Evolutionary conservation across 2,113 vertebrate species (phyloP), one percentile per base, ranked within the genome.

Genomic region (Donacobius atricapilla): DNA sequence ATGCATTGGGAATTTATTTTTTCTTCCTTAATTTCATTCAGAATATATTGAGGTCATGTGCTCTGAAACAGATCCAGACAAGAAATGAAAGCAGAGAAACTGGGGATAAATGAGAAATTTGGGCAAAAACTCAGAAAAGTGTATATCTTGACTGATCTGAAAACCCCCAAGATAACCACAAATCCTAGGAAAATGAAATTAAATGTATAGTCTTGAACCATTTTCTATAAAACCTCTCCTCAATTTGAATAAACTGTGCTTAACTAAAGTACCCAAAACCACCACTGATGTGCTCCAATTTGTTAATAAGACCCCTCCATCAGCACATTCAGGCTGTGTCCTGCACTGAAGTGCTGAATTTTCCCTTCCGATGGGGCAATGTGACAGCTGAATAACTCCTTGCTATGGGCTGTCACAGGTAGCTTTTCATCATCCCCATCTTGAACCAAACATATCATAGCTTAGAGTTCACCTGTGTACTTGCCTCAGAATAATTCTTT

Each of bases 101-200:
- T n/a, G 37, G 6, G 4, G 18, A 58, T n/a, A 66, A 66, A 4
- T 23, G 18, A n/a, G 8, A 72, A 51, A 73, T 57, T 66, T 15
- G 37, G 45, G 63, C 31, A 37, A 50, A 68, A 71, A 3, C 7
- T 1, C 0, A 2, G 33, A 50, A 54, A 60, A 48, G 2, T 4
- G 1, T 37, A 2, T 10, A 42, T 3, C 2, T 48, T 76, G 8
- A 37, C 13, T 51, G 8, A 51, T 42, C 12, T 72, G 12, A 64
- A 77, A 71, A 12, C 3, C 27, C 11, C 10, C 2, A 4, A 69
- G n/a, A 51, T 15, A 33, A 58, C 9, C 7, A 44, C 9, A 75
- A 79, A 71, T 45, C 13, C 11, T 53, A 51, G 60, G 12, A 56
- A 79, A 68, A 69, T 39, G 1, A 61, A 77, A 56, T 35, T 5